A percentile compares a stretch with the other conserved stretches of the same genome.
Conservation (phyloP, 2,113 vertebrate genomes). For the Catharus minimus region DNA sequence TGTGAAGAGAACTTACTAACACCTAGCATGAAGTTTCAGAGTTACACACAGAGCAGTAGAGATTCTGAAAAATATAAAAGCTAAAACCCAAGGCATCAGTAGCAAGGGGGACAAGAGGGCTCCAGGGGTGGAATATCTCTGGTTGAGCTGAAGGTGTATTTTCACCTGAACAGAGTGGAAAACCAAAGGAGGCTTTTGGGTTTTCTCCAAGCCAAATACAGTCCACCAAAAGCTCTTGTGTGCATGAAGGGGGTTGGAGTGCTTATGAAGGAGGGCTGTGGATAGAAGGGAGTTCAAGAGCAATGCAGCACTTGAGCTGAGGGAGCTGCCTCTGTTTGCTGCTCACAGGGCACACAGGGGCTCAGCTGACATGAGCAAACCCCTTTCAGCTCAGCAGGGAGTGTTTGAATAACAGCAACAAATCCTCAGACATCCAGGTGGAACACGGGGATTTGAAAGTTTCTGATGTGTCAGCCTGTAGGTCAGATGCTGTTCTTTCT, state of each 20-base stretch:
- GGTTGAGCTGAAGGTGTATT: background rate
- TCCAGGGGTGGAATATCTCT: background rate
- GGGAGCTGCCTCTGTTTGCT: background rate
- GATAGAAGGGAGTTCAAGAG: background rate
- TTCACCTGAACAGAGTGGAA: background rate
- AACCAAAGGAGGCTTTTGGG: background rate
- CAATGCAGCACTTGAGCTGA: background rate
- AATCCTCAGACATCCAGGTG: background rate
- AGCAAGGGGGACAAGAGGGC: background rate
- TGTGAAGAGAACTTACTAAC: too few relatives aligned
- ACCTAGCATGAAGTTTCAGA: too few relatives aligned
- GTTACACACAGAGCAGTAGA: too few relatives aligned
- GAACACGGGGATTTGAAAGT: background rate
- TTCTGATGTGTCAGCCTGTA: background rate
- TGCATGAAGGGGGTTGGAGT: background rate
- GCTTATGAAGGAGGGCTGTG: background rate
- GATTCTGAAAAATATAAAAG: too few relatives aligned
- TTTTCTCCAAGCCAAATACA: background rate
- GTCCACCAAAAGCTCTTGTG: background rate
- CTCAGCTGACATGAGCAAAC: background rate
- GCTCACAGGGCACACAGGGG: background rate
- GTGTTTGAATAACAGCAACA: background rate
- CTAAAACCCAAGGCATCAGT: too few relatives aligned
- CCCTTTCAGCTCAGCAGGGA: background rate
- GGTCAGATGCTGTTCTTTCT: background rate